Percentiles rank a stretch among this genome's conserved stretches.
Evolutionary conservation across 2,797 vertebrate genomes (phyloP).

Genomic region (Platyrinchus mystaceus): DNA sequence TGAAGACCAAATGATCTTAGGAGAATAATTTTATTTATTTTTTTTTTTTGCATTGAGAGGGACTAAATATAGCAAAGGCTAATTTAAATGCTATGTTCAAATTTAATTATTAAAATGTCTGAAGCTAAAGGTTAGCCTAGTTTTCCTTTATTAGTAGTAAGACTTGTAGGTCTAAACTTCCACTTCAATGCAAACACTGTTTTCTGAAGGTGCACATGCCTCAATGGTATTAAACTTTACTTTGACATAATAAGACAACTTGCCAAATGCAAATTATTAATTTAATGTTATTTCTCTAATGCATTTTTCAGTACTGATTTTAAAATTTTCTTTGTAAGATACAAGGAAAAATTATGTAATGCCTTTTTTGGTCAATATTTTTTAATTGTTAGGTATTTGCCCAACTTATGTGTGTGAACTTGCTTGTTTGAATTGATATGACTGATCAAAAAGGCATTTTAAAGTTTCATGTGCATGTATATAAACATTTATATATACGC

Average conservation of each 20-base stretch:
- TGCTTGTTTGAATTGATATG: background rate
- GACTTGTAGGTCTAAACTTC: background rate
- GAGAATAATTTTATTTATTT: background rate
- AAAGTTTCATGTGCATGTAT: background rate
- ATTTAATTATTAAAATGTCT: constrained; percentile 19
- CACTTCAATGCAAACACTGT: background rate
- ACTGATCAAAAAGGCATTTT: background rate
- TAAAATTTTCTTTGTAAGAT: background rate
- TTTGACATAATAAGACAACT: background rate
- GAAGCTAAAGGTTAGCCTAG: background rate
- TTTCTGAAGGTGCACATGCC: background rate
- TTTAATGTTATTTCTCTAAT: background rate
- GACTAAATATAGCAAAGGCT: background rate
- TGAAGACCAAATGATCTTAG: background rate
- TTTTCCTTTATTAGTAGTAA: background rate
- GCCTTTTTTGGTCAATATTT: background rate
- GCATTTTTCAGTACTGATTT: background rate
- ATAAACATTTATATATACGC: background rate
- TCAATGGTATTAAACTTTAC: background rate
- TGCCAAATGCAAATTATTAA: background rate
- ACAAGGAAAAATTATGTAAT: background rate
- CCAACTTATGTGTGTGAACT: background rate
- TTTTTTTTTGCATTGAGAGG: background rate
- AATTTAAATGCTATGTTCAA: background rate
- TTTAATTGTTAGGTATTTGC: background rate